phyloP scores from a whole-genome alignment of 2,113 vertebrate species.

The Aegotheles bennettii region DNA sequence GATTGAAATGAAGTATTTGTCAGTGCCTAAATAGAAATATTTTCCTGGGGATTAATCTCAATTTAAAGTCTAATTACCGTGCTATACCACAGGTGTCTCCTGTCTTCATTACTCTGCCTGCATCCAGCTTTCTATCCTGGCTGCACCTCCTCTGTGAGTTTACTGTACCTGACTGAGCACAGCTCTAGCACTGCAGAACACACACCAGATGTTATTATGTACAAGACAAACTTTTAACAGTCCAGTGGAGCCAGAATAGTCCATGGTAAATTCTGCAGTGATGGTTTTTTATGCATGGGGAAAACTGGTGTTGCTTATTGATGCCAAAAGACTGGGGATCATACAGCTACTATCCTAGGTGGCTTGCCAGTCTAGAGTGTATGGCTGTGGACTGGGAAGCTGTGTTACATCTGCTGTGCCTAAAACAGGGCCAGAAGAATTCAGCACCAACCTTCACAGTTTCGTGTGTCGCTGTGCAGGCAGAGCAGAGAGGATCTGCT shows the following conservation, averaged over 20 bases:
- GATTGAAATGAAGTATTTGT: background rate
- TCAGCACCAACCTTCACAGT: background rate
- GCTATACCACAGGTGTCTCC: background rate
- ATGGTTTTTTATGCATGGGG: background rate
- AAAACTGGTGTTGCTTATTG: background rate
- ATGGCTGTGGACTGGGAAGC: background rate
- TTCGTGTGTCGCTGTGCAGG: background rate
- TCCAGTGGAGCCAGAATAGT: background rate
- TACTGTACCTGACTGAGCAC: background rate
- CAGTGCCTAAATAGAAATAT: background rate
- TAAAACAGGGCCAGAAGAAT: background rate
- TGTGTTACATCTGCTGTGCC: background rate
- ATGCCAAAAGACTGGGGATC: background rate
- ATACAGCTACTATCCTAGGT: background rate
- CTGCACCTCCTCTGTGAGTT: background rate
- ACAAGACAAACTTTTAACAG: background rate
- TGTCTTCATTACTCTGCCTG: background rate
- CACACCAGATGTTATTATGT: accelerated
- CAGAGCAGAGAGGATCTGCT: background rate
- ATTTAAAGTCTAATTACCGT: background rate
- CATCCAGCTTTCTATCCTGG: background rate
- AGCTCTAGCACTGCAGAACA: background rate
- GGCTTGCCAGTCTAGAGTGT: background rate
- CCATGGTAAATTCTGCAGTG: background rate
- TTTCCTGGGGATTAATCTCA: background rate